Conservation (phyloP, 2,888 invertebrate genomes). For the Microctonus aethiopoides region DNA sequence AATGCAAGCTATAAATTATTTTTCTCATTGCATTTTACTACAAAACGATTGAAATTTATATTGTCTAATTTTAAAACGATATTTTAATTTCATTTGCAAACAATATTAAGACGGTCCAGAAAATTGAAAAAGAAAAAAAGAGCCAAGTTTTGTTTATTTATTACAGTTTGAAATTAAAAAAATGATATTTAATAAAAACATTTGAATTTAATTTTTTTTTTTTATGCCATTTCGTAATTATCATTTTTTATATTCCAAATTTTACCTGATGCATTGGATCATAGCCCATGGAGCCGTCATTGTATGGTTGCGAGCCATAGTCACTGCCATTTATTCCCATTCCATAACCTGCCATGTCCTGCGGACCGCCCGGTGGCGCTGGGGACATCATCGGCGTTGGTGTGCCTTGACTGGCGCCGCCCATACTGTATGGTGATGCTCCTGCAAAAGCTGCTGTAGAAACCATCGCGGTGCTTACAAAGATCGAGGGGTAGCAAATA, state of each 20-base stretch:
- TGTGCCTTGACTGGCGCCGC: constrained; percentile 86
- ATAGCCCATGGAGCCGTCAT: constrained; percentile 91
- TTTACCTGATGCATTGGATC: constrained; percentile 91
- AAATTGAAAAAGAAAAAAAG: too few relatives aligned
- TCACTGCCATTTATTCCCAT: constrained; percentile 93
- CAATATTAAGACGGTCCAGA: too few relatives aligned
- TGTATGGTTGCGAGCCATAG: constrained; percentile 81
- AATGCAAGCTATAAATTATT: background rate
- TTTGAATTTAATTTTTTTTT: too few relatives aligned
- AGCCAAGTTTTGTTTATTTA: background rate
- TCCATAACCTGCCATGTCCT: constrained; percentile 93
- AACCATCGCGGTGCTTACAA: constrained; percentile 67
- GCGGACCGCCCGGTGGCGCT: constrained; percentile 79
- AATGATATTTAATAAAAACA: background rate
- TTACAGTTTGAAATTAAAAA: too few relatives aligned
- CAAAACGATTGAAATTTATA: background rate
- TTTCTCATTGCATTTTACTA: background rate
- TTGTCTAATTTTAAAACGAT: background rate
- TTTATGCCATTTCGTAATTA: background rate
- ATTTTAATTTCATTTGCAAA: background rate
- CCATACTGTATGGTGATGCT: constrained; percentile 88
- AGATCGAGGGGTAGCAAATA: constrained; percentile 57
- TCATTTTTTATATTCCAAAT: background rate
- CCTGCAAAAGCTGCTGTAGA: constrained; percentile 72
- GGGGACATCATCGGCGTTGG: constrained; percentile 97